A percentile compares a stretch with the other conserved stretches of the same genome.
Conservation (phyloP, 2,113 vertebrate genomes). For the Picathartes gymnocephalus region DNA sequence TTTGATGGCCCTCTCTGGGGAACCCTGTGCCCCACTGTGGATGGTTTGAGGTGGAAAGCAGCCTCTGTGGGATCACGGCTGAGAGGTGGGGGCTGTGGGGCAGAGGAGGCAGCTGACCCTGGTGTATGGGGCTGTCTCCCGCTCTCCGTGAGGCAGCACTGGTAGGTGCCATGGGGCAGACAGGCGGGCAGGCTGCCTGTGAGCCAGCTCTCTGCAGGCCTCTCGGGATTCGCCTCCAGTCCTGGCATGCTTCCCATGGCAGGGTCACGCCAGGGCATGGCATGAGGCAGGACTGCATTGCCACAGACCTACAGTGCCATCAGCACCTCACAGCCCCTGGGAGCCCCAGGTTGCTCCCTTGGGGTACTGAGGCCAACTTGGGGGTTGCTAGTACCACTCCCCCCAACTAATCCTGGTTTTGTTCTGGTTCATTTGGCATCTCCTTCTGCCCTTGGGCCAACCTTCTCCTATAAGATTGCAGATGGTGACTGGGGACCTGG, state of each 20-base stretch:
- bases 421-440: neutral
- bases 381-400: neutral
- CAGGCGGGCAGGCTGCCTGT: neutral
- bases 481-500: neutral
- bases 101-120: neutral
- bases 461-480: accelerated
- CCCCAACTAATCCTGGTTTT: neutral
- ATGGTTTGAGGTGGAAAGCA: neutral
- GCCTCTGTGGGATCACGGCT: neutral
- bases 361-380: neutral
- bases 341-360: neutral
- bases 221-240: neutral
- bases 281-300: accelerated
- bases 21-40: neutral
- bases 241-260: neutral
- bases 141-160: accelerated
- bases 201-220: neutral
- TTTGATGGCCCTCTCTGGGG: neutral
- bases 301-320: accelerated
- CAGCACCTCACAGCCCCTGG: neutral
- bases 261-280: neutral
- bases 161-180: neutral
- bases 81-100: neutral
- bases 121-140: neutral
- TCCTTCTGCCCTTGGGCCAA: neutral